Percentiles rank a stretch among this genome's conserved stretches.
Evolutionary conservation across 2,113 vertebrate species (phyloP).

Genomic region (Notothenia coriiceps): DNA sequence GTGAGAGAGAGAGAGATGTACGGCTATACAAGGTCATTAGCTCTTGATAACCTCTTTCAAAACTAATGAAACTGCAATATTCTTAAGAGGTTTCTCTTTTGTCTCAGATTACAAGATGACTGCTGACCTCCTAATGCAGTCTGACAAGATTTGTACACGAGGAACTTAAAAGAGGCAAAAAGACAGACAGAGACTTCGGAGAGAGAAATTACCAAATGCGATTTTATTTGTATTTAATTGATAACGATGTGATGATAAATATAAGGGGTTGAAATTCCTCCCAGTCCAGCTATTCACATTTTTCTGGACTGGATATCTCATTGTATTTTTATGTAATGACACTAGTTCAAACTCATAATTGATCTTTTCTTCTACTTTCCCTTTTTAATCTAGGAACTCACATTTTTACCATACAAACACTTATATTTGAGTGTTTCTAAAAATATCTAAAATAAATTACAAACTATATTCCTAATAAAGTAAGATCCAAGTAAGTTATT

Average conservation of each 20-base stretch:
- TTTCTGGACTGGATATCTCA: too few relatives aligned
- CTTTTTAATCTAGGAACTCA: not conserved
- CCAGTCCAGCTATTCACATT: not conserved
- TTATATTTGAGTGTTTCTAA: not conserved
- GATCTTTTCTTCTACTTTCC: too few relatives aligned
- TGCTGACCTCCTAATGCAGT: slow-evolving; percentile 18
- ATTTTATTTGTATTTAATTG: not conserved
- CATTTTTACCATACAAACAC: too few relatives aligned
- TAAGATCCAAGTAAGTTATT: not conserved
- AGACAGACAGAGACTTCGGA: not conserved
- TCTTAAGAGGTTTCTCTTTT: slow-evolving; percentile 45
- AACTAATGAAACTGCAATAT: slow-evolving; percentile 48
- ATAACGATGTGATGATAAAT: not conserved
- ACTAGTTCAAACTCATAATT: too few relatives aligned
- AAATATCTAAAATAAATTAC: too few relatives aligned
- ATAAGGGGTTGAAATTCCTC: not conserved
- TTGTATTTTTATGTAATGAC: not conserved
- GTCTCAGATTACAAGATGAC: slow-evolving; percentile 25
- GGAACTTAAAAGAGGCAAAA: slow-evolving; percentile 22
- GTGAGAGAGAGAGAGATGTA: not conserved
- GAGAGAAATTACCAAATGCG: not conserved
- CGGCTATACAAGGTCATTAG: slow-evolving; percentile 13
- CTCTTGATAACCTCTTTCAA: not conserved
- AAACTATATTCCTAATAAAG: not conserved
- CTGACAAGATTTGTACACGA: not conserved